These are phyloP conservation scores for Odontamblyopus lacepedii DNA, from an alignment of 2,797 vertebrate genomes.

Conservation along the genomic window DNA sequence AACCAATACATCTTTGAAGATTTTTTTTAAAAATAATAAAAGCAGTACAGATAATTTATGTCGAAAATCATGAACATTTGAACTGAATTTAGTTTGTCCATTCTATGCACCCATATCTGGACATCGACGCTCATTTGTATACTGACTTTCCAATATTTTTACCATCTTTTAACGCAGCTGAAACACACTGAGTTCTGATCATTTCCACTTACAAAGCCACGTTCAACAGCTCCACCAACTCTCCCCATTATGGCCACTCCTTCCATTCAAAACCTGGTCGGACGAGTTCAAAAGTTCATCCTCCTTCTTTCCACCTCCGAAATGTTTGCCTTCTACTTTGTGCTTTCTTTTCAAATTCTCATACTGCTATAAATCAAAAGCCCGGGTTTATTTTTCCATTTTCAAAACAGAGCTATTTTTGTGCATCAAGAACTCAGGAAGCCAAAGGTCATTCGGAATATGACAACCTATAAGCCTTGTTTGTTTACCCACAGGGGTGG, in stretches of 20 bases:
- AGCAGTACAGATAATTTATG: too few relatives aligned
- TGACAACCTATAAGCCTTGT: conserved; percentile 21
- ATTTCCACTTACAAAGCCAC: background rate
- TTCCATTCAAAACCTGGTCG: background rate
- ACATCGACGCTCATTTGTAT: background rate
- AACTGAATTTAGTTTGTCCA: background rate
- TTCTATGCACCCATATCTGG: background rate
- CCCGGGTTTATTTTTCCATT: background rate
- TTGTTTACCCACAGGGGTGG: conserved; percentile 67
- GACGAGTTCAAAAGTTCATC: conserved; percentile 6
- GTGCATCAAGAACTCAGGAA: background rate
- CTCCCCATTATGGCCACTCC: background rate
- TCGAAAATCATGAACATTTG: too few relatives aligned
- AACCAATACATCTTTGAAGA: too few relatives aligned
- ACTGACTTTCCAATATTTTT: background rate
- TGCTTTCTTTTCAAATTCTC: conserved; percentile 1
- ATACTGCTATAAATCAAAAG: conserved; percentile 2
- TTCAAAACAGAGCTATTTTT: conserved; percentile 9
- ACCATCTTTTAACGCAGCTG: background rate
- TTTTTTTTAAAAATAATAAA: too few relatives aligned
- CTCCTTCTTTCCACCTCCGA: background rate
- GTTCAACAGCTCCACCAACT: background rate
- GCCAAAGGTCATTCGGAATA: conserved; percentile 30
- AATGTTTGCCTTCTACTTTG: background rate
- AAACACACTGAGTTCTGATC: background rate